A percentile compares a stretch with the other conserved stretches of the same genome.
Conservation (phyloP, 1,140 invertebrate species). For the Drosophila nikananu region DNA sequence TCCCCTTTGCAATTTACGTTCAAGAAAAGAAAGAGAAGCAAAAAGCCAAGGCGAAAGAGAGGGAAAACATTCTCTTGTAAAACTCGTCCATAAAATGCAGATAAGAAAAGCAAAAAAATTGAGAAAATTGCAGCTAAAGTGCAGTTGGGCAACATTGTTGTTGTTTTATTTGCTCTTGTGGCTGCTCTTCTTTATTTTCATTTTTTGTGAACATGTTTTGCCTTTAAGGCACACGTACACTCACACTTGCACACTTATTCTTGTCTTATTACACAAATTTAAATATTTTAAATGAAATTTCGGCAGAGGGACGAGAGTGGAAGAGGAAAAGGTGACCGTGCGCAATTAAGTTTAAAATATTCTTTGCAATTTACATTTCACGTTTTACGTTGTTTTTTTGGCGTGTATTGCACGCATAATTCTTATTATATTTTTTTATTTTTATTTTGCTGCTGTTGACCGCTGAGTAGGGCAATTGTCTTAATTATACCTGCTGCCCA, state of each 20-base stretch:
- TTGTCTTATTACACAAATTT: slow-evolving; percentile 49
- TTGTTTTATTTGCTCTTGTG: slow-evolving; percentile 16
- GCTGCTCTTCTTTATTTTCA: slow-evolving; percentile 6
- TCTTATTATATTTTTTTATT: neutral
- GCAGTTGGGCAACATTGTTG: slow-evolving; percentile 48
- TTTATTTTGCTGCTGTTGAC: slow-evolving; percentile 44
- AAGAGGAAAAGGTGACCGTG: slow-evolving; percentile 19
- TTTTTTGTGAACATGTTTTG: slow-evolving; percentile 6
- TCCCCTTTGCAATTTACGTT: slow-evolving; percentile 6
- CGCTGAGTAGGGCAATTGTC: slow-evolving; percentile 62
- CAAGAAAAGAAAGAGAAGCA: slow-evolving; percentile 12
- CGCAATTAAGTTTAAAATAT: slow-evolving; percentile 74
- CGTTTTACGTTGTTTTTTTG: slow-evolving; percentile 23
- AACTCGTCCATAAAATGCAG: slow-evolving; percentile 68
- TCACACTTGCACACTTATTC: slow-evolving; percentile 14
- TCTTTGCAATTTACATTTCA: slow-evolving; percentile 18
- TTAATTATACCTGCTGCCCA: neutral
- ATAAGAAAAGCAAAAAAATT: slow-evolving; percentile 31
- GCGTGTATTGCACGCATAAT: slow-evolving; percentile 47
- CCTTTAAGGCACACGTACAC: slow-evolving; percentile 32
- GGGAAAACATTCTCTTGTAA: slow-evolving; percentile 57
- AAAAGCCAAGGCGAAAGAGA: slow-evolving; percentile 1
- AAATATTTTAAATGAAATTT: slow-evolving; percentile 47
- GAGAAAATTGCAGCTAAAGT: slow-evolving; percentile 43
- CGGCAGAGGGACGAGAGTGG: neutral